These are phyloP conservation scores for Salvelinus namaycush DNA, from an alignment of 2,113 vertebrate genomes.

Conservation along the genomic window DNA sequence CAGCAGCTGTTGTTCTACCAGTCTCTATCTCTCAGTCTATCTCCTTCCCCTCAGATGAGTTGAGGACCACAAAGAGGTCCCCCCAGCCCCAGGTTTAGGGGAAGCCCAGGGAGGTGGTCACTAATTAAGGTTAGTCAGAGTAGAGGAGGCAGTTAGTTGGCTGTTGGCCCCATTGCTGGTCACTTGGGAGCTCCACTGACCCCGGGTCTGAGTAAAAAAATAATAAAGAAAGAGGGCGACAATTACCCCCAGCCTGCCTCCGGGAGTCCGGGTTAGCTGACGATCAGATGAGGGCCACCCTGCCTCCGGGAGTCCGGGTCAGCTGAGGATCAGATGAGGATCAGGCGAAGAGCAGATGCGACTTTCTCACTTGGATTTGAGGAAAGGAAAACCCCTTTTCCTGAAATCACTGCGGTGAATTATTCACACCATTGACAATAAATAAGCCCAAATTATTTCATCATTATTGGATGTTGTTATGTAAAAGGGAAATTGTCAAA, in stretches of 20 bases:
- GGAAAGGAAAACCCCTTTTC: neutral
- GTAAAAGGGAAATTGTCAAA: no score
- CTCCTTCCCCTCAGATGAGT: neutral
- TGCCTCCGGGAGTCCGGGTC: conserved; percentile 40
- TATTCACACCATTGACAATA: neutral
- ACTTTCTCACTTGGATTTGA: conserved; percentile 65
- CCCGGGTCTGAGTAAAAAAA: conserved; percentile 67
- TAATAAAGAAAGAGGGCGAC: conserved; percentile 59
- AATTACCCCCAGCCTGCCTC: conserved; percentile 65
- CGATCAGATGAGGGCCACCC: conserved; percentile 15
- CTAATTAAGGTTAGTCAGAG: conserved; percentile 77
- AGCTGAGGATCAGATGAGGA: conserved; percentile 8
- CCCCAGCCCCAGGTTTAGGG: conserved; percentile 20
- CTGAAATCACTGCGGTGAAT: conserved; percentile 46
- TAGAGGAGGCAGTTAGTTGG: conserved; percentile 63
- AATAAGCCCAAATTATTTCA: no score
- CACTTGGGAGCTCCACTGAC: conserved; percentile 72
- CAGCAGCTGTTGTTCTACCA: conserved; percentile 73
- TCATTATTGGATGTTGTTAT: no score
- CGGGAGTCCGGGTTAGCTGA: conserved; percentile 12
- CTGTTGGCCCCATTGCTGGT: conserved; percentile 74
- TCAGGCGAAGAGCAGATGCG: conserved; percentile 70
- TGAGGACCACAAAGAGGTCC: no score
- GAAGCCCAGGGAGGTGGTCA: conserved; percentile 29
- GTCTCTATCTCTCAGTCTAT: neutral